Conservation (phyloP, 1,140 invertebrate species). For the Anoplolepis gracilipes region DNA sequence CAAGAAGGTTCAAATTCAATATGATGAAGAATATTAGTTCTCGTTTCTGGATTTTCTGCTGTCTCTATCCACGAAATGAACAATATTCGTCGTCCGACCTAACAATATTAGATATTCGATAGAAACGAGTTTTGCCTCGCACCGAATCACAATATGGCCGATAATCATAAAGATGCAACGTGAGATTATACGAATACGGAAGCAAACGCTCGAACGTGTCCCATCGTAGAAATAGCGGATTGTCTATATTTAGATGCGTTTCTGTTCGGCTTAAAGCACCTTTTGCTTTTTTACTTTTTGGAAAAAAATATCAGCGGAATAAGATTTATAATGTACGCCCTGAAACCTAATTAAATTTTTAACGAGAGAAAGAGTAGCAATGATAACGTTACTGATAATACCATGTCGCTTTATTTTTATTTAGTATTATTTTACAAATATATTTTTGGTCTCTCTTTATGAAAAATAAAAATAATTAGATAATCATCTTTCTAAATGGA, state of each 20-base stretch:
- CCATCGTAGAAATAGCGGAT: slow-evolving; percentile 49
- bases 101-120: slow-evolving; percentile 39
- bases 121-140: slow-evolving; percentile 19
- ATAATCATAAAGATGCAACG: slow-evolving; percentile 73
- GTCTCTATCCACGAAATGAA: not conserved
- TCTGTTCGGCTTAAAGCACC: not conserved
- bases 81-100: slow-evolving; percentile 19
- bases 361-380: not conserved
- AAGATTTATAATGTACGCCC: not conserved
- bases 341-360: not conserved
- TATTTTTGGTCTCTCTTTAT: not conserved
- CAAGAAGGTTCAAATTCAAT: not conserved
- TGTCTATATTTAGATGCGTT: slow-evolving; percentile 32
- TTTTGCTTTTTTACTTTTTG: slow-evolving; percentile 11
- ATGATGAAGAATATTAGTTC: not conserved
- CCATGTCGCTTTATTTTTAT: not conserved
- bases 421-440: not conserved
- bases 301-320: slow-evolving; percentile 3
- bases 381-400: not conserved
- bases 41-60: not conserved
- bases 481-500: not conserved
- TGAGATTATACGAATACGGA: slow-evolving; percentile 64
- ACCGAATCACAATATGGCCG: slow-evolving; percentile 48
- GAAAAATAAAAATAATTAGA: not conserved
- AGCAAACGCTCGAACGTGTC: slow-evolving; percentile 36